Evolutionary conservation across 2,888 invertebrate species (phyloP), one percentile per base, ranked within the genome.

Genomic region (Leptinotarsa peninsularis): DNA sequence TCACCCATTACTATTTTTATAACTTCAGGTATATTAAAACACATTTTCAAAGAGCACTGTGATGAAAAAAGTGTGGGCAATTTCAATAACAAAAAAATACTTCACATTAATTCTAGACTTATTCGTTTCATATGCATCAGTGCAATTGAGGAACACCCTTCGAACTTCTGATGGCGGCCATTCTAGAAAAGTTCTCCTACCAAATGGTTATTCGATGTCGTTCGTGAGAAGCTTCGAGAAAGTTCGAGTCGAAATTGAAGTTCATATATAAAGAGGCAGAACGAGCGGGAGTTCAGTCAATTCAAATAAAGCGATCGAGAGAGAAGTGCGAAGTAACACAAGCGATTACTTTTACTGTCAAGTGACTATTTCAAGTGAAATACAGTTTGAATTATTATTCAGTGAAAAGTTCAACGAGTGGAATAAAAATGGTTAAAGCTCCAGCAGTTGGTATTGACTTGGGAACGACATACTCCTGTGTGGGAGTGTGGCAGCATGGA

Each of bases 391-490:
- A 66, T n/a, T 66, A n/a, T 66, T 14, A 17, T 17, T 56, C 56
- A 21, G 66, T 67, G 66, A 67, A 18, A 43, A 33, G 33, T 33
- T 43, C 3, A 66, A 49, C 66, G 49, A 43, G 18, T 33, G 33
- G 5, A 33, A 4, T 0, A 5, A 83, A 83, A 82, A 84, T 83
- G 84, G 82, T 82, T 74, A 84, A 90, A 84, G 85, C 88, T 82
- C 90, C 91, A 80, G 92, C 93, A 81, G 90, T 94, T 83, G 94
- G 94, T 83, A 96, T 95, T 83, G 95, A 95, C 90, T 91, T 96
- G 86, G 96, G 96, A 83, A 96, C 96, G 54, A 96, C 96, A 10
- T 96, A 93, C 89, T 96, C 95, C 72, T 95, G 95, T 85, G 95
- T 95, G 70, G 95, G 93, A 66, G 94, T 95, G 23, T 95, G 94